A percentile compares a stretch with the other conserved stretches of the same genome.
These are phyloP conservation scores for Augochlora pura DNA, from an alignment of 1,140 invertebrate species.

Conservation along the genomic window DNA sequence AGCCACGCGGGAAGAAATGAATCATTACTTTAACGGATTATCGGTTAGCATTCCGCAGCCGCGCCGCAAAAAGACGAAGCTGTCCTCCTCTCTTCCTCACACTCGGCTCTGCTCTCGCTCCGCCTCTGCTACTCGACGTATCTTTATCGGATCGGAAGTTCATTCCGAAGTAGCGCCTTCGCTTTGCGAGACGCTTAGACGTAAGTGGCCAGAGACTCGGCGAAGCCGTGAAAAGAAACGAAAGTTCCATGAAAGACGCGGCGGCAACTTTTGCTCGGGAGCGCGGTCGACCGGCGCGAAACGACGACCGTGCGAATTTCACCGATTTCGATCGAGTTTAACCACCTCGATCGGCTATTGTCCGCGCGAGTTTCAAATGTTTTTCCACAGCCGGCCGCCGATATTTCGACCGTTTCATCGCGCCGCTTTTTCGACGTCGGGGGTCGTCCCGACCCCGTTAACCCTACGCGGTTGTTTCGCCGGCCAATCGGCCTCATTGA, in stretches of 20 bases:
- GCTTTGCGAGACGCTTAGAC: constrained; percentile 28
- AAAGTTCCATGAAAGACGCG: constrained; percentile 12
- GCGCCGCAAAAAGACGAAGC: constrained; percentile 37
- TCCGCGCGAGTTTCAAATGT: neutral
- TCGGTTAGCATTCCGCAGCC: neutral
- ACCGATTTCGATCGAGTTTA: neutral
- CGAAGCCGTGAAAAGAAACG: neutral
- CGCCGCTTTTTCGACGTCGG: neutral
- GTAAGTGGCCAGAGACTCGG: neutral
- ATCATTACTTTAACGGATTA: constrained; percentile 35
- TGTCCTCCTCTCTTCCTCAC: neutral
- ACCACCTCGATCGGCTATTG: neutral
- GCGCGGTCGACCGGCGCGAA: no score
- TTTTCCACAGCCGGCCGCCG: neutral
- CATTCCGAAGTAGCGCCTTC: constrained; percentile 36
- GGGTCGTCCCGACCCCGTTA: neutral
- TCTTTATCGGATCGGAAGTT: constrained; percentile 48
- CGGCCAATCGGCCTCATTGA: neutral
- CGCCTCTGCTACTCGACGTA: neutral
- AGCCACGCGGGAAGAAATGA: neutral
- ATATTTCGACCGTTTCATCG: no score
- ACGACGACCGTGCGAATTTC: neutral
- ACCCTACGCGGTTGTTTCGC: neutral
- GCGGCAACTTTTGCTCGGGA: constrained; percentile 40
- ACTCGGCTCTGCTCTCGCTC: neutral